Percentiles rank a stretch among this genome's conserved stretches.
Conservation (phyloP, 2,113 vertebrate genomes). For the Ursus arctos region DNA sequence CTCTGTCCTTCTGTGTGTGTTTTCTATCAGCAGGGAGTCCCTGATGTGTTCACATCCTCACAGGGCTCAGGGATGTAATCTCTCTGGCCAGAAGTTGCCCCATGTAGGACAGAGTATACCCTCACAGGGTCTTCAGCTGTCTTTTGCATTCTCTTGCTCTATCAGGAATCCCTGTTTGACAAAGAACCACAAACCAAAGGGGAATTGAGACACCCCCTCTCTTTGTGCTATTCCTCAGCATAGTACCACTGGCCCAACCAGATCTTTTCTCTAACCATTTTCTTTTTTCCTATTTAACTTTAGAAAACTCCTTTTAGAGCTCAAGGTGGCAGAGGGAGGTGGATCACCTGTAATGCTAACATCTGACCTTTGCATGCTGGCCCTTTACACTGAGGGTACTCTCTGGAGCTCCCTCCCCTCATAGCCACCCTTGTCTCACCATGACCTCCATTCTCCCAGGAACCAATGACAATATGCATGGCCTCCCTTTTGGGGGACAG, state of each 20-base stretch:
- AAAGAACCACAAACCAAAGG: slow-evolving; percentile 42
- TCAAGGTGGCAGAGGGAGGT: background rate
- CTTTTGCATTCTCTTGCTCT: background rate
- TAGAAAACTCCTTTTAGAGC: background rate
- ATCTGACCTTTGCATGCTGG: background rate
- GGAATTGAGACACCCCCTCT: background rate
- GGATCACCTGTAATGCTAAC: background rate
- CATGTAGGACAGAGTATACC: background rate
- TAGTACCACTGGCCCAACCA: background rate
- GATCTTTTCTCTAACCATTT: background rate
- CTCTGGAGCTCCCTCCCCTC: background rate
- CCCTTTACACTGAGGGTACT: background rate
- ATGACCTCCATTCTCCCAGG: background rate
- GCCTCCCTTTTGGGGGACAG: background rate
- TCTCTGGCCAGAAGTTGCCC: background rate
- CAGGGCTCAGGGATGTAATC: background rate
- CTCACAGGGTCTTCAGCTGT: background rate
- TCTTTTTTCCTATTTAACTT: slow-evolving; percentile 41
- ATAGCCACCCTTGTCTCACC: background rate
- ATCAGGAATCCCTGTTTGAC: background rate
- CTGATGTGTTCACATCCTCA: background rate
- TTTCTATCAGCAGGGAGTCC: background rate
- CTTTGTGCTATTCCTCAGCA: background rate
- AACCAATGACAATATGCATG: background rate
- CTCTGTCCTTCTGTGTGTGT: background rate